Percentiles rank a stretch among this genome's conserved stretches.
Conservation (phyloP, 2,888 invertebrate genomes). For the Athripsodes cinereus region DNA sequence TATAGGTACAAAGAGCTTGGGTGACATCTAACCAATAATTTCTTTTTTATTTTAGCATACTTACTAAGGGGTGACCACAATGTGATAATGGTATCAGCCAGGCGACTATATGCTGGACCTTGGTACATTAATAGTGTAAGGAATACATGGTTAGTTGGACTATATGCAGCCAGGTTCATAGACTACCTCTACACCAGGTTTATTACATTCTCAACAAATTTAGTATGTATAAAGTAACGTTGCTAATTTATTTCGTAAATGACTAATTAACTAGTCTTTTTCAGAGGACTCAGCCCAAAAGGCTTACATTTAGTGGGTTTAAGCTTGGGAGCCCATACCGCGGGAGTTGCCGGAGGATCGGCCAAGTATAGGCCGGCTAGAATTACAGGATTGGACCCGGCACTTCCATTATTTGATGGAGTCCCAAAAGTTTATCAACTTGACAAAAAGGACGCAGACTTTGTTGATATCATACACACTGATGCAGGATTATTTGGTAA, state of each 20-base stretch:
- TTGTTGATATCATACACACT: slow-evolving; percentile 60
- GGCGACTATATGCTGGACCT: slow-evolving; percentile 53
- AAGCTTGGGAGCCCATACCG: slow-evolving; percentile 59
- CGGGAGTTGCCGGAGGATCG: slow-evolving; percentile 55
- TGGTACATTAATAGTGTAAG: slow-evolving; percentile 55
- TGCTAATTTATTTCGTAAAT: background rate
- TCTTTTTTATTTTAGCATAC: slow-evolving; percentile 42
- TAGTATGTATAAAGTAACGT: background rate
- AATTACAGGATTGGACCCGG: slow-evolving; percentile 61
- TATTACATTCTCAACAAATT: background rate
- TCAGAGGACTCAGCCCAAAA: slow-evolving; percentile 48
- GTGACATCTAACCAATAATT: too few species aligned
- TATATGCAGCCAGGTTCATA: slow-evolving; percentile 51
- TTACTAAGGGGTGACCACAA: slow-evolving; percentile 53
- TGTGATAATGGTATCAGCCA: slow-evolving; percentile 54
- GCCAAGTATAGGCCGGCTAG: slow-evolving; percentile 49
- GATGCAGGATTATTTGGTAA: slow-evolving; percentile 52
- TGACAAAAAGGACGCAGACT: slow-evolving; percentile 53
- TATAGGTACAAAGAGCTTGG: too few species aligned
- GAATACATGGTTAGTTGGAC: slow-evolving; percentile 56
- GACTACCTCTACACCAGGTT: slow-evolving; percentile 54
- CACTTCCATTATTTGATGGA: slow-evolving; percentile 53
- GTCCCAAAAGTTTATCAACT: slow-evolving; percentile 48
- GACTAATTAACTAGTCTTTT: background rate
- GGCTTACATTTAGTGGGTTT: slow-evolving; percentile 56